A percentile compares a stretch with the other conserved stretches of the same genome.
Conservation (phyloP, 2,797 vertebrate genomes). For the Hyperoplus lanceolatus region DNA sequence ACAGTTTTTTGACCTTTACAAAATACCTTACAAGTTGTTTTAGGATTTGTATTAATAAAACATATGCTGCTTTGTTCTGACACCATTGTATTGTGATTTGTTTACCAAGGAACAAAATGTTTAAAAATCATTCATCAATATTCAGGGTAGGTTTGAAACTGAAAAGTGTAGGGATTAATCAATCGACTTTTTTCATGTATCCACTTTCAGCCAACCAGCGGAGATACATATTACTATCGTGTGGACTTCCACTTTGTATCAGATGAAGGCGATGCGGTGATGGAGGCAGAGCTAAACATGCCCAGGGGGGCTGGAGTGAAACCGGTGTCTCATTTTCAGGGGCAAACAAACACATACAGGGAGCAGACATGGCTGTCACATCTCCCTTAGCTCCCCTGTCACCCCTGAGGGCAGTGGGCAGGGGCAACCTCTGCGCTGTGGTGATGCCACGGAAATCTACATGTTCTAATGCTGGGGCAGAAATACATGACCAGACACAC, state of each 20-base stretch:
- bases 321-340: slow-evolving; percentile 84
- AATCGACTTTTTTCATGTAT: slow-evolving; percentile 57
- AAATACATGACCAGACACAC: slow-evolving; percentile 54
- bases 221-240: slow-evolving; percentile 70
- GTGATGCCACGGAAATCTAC: slow-evolving; percentile 54
- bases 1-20: slow-evolving; percentile 35
- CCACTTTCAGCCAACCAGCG: slow-evolving; percentile 67
- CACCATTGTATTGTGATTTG: slow-evolving; percentile 37
- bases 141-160: slow-evolving; percentile 20
- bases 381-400: slow-evolving; percentile 83
- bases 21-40: slow-evolving; percentile 37
- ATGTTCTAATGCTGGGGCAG: slow-evolving; percentile 37
- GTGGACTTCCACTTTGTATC: slow-evolving; percentile 81
- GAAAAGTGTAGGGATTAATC: slow-evolving; percentile 50
- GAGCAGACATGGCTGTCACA: slow-evolving; percentile 88
- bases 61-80: slow-evolving; percentile 34
- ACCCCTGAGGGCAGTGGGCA: slow-evolving; percentile 76
- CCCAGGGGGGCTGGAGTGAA: slow-evolving; percentile 82
- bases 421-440: slow-evolving; percentile 59
- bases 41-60: slow-evolving; percentile 49
- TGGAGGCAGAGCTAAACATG: slow-evolving; percentile 82
- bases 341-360: slow-evolving; percentile 85
- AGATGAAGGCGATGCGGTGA: slow-evolving; percentile 72
- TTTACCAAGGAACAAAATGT: slow-evolving; percentile 8
- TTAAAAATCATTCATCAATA: slow-evolving; percentile 13